Evolutionary conservation across 2,113 vertebrate species (phyloP).

Genomic region (Nycticorax nycticorax): DNA sequence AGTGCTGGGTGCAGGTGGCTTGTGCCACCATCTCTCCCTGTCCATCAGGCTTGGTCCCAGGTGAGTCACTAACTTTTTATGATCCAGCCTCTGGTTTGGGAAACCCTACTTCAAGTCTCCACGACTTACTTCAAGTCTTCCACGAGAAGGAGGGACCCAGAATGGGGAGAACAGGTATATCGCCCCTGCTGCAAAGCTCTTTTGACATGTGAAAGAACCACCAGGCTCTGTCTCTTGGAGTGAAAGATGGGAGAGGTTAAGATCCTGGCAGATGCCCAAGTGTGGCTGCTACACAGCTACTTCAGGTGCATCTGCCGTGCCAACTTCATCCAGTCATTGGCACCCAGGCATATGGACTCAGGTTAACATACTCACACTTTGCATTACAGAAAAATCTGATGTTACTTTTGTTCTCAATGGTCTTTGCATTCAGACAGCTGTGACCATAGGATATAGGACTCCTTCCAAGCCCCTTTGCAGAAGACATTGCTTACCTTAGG

Average conservation of each 20-base stretch:
- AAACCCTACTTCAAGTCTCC: not conserved
- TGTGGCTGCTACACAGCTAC: not conserved
- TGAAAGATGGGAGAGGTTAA: not conserved
- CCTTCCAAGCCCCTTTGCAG: not conserved
- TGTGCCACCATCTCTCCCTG: not conserved
- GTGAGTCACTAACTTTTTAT: not conserved
- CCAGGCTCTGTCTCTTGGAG: not conserved
- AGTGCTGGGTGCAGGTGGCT: not conserved
- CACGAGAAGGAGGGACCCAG: not conserved
- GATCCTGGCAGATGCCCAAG: not conserved
- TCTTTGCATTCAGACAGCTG: not conserved
- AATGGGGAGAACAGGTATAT: not conserved
- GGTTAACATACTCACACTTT: not conserved
- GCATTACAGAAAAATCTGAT: not conserved
- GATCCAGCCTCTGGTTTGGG: not conserved
- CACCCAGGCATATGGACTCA: rapidly evolving
- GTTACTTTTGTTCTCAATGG: not conserved
- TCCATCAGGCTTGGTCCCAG: not conserved
- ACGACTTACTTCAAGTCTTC: not conserved
- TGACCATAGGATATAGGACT: not conserved
- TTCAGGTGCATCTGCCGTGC: not conserved
- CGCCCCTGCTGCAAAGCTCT: not conserved
- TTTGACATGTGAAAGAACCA: not conserved
- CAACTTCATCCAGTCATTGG: not conserved
- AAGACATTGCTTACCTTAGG: not conserved